Percentiles rank a stretch among this genome's conserved stretches.
phyloP scores from a whole-genome alignment of 2,797 vertebrate genomes.

The Enteromius mattozi region DNA sequence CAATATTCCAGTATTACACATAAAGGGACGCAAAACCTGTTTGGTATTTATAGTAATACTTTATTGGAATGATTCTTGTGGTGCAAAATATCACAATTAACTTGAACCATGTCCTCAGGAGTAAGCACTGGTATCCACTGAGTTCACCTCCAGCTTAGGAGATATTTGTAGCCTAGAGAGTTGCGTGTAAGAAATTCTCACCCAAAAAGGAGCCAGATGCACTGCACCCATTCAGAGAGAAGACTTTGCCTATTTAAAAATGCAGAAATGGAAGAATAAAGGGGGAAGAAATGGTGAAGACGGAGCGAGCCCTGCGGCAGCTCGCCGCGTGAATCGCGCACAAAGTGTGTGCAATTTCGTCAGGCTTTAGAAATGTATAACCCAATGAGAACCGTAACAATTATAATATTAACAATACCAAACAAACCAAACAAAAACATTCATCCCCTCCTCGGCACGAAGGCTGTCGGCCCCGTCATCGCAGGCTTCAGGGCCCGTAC shows the following conservation, averaged over 20 bases:
- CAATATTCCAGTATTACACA: not conserved
- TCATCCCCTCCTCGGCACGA: slow-evolving; percentile 8
- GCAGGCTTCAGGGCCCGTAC: not conserved
- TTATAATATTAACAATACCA: slow-evolving; percentile 24
- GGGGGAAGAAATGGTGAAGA: slow-evolving; percentile 16
- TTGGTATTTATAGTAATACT: slow-evolving; percentile 79
- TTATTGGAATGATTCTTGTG: slow-evolving; percentile 83
- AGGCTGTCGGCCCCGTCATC: not conserved
- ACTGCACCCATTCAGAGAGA: slow-evolving; percentile 48
- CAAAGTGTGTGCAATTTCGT: slow-evolving; percentile 3
- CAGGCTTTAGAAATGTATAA: not conserved
- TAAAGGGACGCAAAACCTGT: not conserved
- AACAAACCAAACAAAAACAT: slow-evolving; percentile 32
- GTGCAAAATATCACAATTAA: slow-evolving; percentile 80
- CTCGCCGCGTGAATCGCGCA: not conserved
- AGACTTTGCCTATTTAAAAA: slow-evolving; percentile 45
- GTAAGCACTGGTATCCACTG: slow-evolving; percentile 65
- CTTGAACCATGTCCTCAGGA: slow-evolving; percentile 65
- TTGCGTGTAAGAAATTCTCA: slow-evolving; percentile 53
- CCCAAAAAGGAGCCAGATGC: slow-evolving; percentile 46
- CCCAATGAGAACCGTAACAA: slow-evolving; percentile 27
- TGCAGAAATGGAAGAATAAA: slow-evolving; percentile 37
- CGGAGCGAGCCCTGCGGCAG: not conserved
- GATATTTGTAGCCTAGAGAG: slow-evolving; percentile 40
- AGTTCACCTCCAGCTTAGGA: slow-evolving; percentile 50